Evolutionary conservation across 2,797 vertebrate species (phyloP).

Genomic region (Oryzias sinensis): DNA sequence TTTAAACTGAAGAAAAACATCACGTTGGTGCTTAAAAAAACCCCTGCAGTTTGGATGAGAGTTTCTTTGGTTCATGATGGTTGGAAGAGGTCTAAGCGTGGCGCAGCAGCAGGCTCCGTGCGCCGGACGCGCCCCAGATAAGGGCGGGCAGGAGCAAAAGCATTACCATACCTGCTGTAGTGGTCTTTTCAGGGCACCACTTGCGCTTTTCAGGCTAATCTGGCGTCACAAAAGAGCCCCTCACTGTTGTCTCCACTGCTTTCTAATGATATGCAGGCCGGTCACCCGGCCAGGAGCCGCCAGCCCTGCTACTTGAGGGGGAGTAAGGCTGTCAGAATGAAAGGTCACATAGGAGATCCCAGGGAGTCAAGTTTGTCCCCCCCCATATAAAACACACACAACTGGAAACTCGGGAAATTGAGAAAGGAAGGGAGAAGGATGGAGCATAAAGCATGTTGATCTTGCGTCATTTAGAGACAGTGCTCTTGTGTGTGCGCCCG

Average conservation of each 20-base stretch:
- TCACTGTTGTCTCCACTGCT: conserved; percentile 51
- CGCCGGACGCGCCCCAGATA: conserved; percentile 14
- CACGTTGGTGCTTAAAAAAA: neutral
- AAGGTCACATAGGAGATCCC: conserved; percentile 17
- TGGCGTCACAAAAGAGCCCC: conserved; percentile 54
- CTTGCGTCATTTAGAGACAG: no score
- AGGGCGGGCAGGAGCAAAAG: conserved; percentile 2
- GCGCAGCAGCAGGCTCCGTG: conserved; percentile 5
- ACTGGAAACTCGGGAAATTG: neutral
- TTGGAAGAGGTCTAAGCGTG: conserved; percentile 9
- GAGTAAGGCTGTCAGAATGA: conserved; percentile 24
- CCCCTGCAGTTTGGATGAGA: no score
- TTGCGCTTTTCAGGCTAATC: conserved; percentile 66
- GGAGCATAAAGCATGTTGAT: neutral
- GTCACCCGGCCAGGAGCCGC: conserved; percentile 27
- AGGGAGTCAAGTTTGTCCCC: conserved; percentile 33
- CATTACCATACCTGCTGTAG: conserved; percentile 67
- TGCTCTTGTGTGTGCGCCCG: neutral
- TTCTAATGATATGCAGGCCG: conserved; percentile 72
- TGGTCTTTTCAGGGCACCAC: conserved; percentile 49
- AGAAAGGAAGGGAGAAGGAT: neutral
- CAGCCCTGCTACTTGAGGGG: conserved; percentile 14
- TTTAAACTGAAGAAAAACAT: conserved; percentile 29
- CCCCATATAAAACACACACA: conserved; percentile 3
- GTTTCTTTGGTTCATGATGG: neutral